Base-by-base conservation (phyloP, 2,888 invertebrate genomes). In the Hirtodrosophila histrioides region DNA sequence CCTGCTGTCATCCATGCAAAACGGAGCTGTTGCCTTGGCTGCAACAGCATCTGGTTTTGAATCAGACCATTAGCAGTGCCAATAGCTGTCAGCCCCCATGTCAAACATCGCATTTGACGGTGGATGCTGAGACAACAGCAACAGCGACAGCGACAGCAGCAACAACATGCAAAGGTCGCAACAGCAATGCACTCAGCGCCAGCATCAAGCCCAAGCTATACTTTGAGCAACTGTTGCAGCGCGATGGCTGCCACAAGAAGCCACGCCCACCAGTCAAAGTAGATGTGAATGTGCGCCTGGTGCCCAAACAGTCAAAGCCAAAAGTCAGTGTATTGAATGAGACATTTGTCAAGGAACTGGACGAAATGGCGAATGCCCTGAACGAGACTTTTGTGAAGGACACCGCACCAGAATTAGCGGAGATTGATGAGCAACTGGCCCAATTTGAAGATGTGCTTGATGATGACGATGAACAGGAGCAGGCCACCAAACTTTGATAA, bases 201-300 rank as follows among this genome's bases (percentile, higher is more conserved):
- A 78, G 62, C 55, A 83, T 87, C 2, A 85, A 85, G 33, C 88
- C 88, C 0, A 86, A 85, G 51, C 56, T 58, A 2, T 88, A 88
- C 12, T 88, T 88, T 46, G 89, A 88, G 65, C 83, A 86, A 55
- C 54, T 88, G 37, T 56, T 89, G 78, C 86, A 75, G 24, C 82
- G 86, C 33, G 86, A 86, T 63, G 79, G 82, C 41, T 82, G 82
- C 60, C 77, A 75, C 56, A 88, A 76, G 65, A 83, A 79, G 66
- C 79, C 78, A 41, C 86, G 89, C 0, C 79, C 81, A 92, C 95
- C 95, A 54, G 94, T 95, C 81, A 95, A 95, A 93, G 94, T 95
- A 92, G 95, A 95, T 90, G 95, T 95, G 88, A 95, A 94, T 91
- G 95, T 95, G 70, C 95, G 95, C 91, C 92, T 95, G 90, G 93